A percentile compares a stretch with the other conserved stretches of the same genome.
phyloP scores from a whole-genome alignment of 2,888 invertebrate species.

The Macrosiphum euphorbiae region DNA sequence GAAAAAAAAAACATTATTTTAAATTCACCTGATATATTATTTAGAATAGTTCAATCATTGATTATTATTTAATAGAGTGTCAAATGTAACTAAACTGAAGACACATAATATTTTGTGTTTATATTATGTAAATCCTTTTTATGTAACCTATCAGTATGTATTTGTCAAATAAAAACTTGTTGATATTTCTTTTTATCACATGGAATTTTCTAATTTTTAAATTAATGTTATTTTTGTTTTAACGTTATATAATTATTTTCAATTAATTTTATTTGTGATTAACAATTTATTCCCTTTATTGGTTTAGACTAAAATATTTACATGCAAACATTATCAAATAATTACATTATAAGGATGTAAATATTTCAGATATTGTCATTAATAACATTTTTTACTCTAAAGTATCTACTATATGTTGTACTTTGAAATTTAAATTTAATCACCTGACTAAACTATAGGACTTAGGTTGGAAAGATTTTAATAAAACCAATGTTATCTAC shows the following conservation, averaged over 20 bases:
- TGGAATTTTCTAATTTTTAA: neutral
- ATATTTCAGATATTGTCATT: neutral
- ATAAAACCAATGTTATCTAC: too few species aligned
- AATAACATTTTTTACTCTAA: neutral
- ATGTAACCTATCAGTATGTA: slow-evolving; percentile 17
- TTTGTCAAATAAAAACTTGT: slow-evolving; percentile 41
- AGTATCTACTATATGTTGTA: neutral
- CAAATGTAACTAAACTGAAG: neutral
- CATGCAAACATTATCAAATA: neutral
- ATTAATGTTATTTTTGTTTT: neutral
- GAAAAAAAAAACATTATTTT: neutral
- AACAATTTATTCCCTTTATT: neutral
- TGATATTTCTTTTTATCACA: slow-evolving; percentile 21
- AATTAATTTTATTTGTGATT: neutral
- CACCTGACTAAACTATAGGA: too few species aligned
- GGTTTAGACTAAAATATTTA: neutral
- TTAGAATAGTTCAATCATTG: neutral
- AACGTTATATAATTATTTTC: neutral
- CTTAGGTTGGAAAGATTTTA: too few species aligned
- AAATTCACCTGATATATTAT: neutral
- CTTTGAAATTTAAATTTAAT: too few species aligned
- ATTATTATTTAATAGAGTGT: neutral
- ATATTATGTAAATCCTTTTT: neutral
- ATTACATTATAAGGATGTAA: neutral
- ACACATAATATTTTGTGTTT: slow-evolving; percentile 8